Evolutionary conservation across 2,113 vertebrate species (phyloP), one percentile per base, ranked within the genome.

Genomic region (Pteronura brasiliensis): DNA sequence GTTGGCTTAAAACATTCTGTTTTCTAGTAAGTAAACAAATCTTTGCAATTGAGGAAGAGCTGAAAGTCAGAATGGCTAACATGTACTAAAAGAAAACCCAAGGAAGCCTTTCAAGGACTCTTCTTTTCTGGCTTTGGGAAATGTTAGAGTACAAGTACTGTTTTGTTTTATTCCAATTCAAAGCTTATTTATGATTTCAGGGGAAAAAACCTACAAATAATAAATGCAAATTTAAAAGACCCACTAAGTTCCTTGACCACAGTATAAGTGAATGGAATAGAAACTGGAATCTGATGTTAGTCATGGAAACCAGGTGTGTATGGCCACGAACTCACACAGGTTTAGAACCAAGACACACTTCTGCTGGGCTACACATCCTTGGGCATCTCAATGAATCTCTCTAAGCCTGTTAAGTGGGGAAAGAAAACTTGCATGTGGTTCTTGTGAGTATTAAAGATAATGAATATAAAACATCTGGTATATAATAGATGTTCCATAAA

Each of bases 1-100:
- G 47, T 80, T 90, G 61, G 25, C 55, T 92, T 87, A 71, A 92
- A 89, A 80, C 25, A 25, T 71, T 71, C 94, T 90, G 52, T 80
- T 91, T 93, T 72, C 44, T 88, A 63, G 27, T 87, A 81, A 94
- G 44, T 47, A 93, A 95, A 83, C 7, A 92, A 86, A 92, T 84
- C n/a, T 80, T 88, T 61, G 42, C 84, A 81, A 90, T 5, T 34
- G 34, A 67, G 27, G 86, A 87, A 23, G 18, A 82, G 9, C 20
- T 57, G 39, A 92, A 90, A 52, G 15, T 94, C 87, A 95, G 63
- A 87, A 95, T 57, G 81, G 29, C 29, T 42, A 63, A 76, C 4
- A 23, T 6, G 1, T 21, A 34, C n/a, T 6, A 15, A 83, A 42
- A 93, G 57, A 79, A 91, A 95, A 83, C 6, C 72, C 44, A 27